A percentile compares a stretch with the other conserved stretches of the same genome.
Conservation (phyloP, 2,888 invertebrate genomes). For the Torymus aiolomorphi region DNA sequence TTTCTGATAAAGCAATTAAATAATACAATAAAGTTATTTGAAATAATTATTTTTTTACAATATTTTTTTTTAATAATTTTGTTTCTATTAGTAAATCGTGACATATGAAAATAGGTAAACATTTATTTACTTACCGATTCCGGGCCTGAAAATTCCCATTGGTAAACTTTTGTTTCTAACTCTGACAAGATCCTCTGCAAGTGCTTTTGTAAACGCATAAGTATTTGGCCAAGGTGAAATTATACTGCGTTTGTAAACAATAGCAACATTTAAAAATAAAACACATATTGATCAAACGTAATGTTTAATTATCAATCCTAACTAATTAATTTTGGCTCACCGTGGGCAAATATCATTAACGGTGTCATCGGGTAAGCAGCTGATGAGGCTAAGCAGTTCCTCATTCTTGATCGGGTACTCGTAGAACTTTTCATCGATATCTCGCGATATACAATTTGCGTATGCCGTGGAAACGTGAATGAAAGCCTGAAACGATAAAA, state of each 20-base stretch:
- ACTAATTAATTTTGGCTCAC: slow-evolving; percentile 75
- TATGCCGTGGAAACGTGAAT: slow-evolving; percentile 75
- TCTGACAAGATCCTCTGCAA: slow-evolving; percentile 85
- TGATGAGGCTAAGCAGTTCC: slow-evolving; percentile 75
- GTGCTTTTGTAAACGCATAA: slow-evolving; percentile 90
- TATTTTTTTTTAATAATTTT: too few relatives aligned
- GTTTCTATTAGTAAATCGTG: too few relatives aligned
- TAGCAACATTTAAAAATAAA: too few relatives aligned
- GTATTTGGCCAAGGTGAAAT: slow-evolving; percentile 85
- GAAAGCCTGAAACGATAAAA: slow-evolving; percentile 66
- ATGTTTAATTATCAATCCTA: too few relatives aligned
- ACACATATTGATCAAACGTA: too few relatives aligned
- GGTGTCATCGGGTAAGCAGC: slow-evolving; percentile 77
- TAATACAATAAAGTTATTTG: too few relatives aligned
- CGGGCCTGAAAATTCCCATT: slow-evolving; percentile 87
- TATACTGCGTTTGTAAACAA: slow-evolving; percentile 20
- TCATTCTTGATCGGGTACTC: slow-evolving; percentile 77
- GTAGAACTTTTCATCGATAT: slow-evolving; percentile 84
- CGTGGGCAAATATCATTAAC: slow-evolving; percentile 77
- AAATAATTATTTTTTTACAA: too few relatives aligned
- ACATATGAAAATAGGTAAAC: neutral
- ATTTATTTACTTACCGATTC: slow-evolving; percentile 79
- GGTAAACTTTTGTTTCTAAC: slow-evolving; percentile 81
- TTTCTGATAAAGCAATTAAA: too few relatives aligned
- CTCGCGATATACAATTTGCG: slow-evolving; percentile 76